These are phyloP conservation scores for Falco berigora DNA, from an alignment of 2,797 vertebrate species.

Conservation along the genomic window DNA sequence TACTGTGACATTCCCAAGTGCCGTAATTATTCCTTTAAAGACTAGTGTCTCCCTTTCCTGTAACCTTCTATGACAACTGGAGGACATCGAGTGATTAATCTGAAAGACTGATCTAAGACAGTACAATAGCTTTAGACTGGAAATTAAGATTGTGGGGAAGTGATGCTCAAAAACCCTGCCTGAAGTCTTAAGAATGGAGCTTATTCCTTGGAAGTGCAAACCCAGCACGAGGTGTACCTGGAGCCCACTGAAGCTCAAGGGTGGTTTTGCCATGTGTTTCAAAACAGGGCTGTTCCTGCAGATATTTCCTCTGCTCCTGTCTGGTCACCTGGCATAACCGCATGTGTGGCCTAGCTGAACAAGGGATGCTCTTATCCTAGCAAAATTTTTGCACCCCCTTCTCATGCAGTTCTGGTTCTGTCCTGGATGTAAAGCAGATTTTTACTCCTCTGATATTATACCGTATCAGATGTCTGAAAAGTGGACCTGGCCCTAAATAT, in stretches of 20 bases:
- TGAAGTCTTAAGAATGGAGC: neutral
- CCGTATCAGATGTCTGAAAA: neutral
- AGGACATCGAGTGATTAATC: neutral
- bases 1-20: constrained; percentile 89
- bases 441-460: neutral
- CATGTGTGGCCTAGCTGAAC: neutral
- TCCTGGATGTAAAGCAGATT: neutral
- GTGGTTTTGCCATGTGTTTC: neutral
- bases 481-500: neutral
- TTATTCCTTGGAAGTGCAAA: neutral
- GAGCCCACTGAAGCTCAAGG: neutral
- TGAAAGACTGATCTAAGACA: neutral
- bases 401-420: neutral
- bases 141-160: neutral
- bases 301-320: neutral
- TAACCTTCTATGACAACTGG: neutral
- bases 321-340: neutral
- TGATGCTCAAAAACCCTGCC: neutral
- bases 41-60: neutral
- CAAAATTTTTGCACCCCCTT: neutral
- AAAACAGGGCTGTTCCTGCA: neutral
- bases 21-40: constrained; percentile 73
- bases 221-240: neutral
- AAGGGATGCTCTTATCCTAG: neutral
- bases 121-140: neutral